These are phyloP conservation scores for Genyomyrus donnyi DNA, from an alignment of 2,113 vertebrate genomes.

Conservation along the genomic window DNA sequence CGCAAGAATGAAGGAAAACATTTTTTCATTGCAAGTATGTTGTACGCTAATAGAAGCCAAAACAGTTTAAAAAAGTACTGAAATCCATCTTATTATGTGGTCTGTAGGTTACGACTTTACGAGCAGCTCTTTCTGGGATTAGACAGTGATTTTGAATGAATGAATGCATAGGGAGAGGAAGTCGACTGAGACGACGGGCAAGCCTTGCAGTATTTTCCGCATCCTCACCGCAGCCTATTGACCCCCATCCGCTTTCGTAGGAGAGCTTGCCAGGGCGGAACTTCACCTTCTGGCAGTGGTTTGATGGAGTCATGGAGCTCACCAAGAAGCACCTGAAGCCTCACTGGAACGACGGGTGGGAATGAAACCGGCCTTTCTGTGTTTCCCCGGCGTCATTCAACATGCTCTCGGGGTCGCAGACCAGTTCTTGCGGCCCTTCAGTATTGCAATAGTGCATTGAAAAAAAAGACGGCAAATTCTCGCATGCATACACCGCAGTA, in stretches of 20 bases:
- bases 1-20: neutral
- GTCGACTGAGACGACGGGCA: neutral
- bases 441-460: neutral
- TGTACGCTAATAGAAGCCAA: neutral
- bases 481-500: neutral
- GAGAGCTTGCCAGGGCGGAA: conserved; percentile 86
- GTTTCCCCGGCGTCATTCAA: neutral
- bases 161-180: neutral
- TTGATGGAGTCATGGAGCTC: conserved; percentile 92
- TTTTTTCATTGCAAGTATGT: neutral
- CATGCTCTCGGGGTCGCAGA: neutral
- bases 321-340: conserved; percentile 90
- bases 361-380: neutral
- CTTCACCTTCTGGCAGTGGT: conserved; percentile 99
- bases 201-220: neutral
- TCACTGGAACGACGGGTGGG: conserved; percentile 94
- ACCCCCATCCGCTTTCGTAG: conserved; percentile 44
- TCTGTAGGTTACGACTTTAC: neutral
- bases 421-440: neutral
- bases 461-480: neutral
- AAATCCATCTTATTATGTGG: neutral
- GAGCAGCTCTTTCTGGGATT: neutral
- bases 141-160: neutral
- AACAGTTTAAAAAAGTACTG: neutral
- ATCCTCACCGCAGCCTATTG: neutral